A percentile compares a stretch with the other conserved stretches of the same genome.
phyloP scores from a whole-genome alignment of 2,113 vertebrate species.

The Lophochroa leadbeateri region DNA sequence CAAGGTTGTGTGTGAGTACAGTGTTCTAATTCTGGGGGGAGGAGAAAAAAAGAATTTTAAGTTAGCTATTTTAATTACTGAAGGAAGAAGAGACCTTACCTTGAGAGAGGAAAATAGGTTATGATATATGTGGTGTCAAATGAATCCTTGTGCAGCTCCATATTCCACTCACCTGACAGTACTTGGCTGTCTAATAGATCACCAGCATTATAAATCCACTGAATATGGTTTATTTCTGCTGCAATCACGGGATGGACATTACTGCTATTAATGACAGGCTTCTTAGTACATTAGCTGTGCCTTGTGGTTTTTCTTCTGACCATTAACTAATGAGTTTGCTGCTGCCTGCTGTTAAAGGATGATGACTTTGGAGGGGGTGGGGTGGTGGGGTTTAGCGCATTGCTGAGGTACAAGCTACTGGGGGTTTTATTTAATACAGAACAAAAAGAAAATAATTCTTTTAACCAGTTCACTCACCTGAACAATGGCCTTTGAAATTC shows the following conservation, averaged over 20 bases:
- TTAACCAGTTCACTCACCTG: background rate
- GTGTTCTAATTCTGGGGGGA: background rate
- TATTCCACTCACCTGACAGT: background rate
- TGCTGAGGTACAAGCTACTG: background rate
- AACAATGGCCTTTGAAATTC: background rate
- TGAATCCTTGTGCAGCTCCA: background rate
- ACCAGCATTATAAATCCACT: background rate
- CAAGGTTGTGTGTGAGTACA: background rate
- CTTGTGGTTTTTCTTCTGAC: background rate
- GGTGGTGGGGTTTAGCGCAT: background rate
- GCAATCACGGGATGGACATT: background rate
- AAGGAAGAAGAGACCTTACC: background rate
- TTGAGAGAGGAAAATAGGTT: background rate
- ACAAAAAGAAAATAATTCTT: background rate
- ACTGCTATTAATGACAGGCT: background rate
- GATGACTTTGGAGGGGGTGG: background rate
- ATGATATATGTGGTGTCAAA: background rate
- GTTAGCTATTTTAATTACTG: background rate
- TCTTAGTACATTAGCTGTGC: background rate
- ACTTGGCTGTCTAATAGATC: background rate
- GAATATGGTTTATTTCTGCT: background rate
- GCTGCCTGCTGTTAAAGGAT: background rate
- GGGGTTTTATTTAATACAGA: background rate
- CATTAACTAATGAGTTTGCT: background rate
- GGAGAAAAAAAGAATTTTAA: background rate